Percentiles rank a stretch among this genome's conserved stretches.
phyloP scores from a whole-genome alignment of 2,113 vertebrate species.

The Pluvialis apricaria region DNA sequence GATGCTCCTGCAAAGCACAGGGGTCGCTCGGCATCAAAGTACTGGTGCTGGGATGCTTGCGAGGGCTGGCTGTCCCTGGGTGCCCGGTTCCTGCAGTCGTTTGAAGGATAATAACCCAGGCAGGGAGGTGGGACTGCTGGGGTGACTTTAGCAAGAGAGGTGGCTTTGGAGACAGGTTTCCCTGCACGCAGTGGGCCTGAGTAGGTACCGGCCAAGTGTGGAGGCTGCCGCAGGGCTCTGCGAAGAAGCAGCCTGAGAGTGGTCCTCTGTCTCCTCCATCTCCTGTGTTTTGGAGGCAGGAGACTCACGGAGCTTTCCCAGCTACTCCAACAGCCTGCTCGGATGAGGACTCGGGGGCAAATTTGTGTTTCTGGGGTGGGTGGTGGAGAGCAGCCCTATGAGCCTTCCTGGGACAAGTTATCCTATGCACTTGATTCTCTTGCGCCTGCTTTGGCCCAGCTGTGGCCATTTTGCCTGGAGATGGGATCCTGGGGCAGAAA shows the following conservation, averaged over 20 bases:
- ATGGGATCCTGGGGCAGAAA: background rate
- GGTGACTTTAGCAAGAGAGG: background rate
- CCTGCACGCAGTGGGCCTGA: rapidly evolving
- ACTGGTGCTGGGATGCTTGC: background rate
- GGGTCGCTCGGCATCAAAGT: rapidly evolving
- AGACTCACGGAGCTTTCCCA: background rate
- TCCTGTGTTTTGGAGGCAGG: background rate
- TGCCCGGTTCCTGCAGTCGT: background rate
- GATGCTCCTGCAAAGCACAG: background rate
- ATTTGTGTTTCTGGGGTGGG: background rate
- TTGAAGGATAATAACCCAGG: background rate
- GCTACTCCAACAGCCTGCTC: background rate
- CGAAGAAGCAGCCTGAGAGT: background rate
- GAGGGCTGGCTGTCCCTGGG: rapidly evolving
- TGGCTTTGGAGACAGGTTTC: background rate
- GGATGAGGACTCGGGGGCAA: background rate
- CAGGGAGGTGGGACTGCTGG: background rate
- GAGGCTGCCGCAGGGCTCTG: background rate
- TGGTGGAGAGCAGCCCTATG: background rate
- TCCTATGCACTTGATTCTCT: background rate
- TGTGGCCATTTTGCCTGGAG: background rate
- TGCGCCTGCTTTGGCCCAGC: background rate
- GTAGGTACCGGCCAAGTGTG: background rate
- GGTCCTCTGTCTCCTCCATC: background rate
- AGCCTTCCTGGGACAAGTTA: background rate